A percentile compares a stretch with the other conserved stretches of the same genome.
Evolutionary conservation across 2,888 invertebrate genomes (phyloP).

Genomic region (Lycophotia porphyrea): DNA sequence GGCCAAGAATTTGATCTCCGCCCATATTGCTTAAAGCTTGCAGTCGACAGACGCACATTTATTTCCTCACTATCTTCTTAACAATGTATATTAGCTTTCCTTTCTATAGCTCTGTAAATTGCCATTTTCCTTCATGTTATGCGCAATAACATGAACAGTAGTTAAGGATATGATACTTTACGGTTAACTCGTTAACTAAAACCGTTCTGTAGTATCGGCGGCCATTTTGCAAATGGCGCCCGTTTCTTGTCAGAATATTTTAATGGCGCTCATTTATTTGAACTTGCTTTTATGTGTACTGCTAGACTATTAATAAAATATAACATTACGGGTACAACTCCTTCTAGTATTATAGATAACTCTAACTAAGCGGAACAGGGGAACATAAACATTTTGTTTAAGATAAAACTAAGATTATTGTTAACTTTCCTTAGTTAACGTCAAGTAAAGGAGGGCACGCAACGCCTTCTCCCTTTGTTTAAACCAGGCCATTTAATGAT

Average conservation of each 20-base stretch:
- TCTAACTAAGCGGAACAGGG: constrained; percentile 10
- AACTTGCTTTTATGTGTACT: constrained; percentile 39
- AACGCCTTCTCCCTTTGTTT: constrained; percentile 45
- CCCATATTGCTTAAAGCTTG: neutral
- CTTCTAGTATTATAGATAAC: constrained; percentile 25
- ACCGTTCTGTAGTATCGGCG: constrained; percentile 30
- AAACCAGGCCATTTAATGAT: constrained; percentile 56
- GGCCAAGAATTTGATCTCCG: neutral
- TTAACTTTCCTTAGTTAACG: constrained; percentile 29
- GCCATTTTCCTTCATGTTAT: constrained; percentile 15
- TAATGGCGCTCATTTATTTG: constrained; percentile 50
- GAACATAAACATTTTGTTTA: constrained; percentile 21
- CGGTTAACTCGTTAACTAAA: constrained; percentile 44
- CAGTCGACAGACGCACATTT: neutral
- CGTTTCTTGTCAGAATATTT: constrained; percentile 49
- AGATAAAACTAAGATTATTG: constrained; percentile 33
- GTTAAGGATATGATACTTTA: constrained; percentile 33
- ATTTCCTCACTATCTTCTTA: neutral
- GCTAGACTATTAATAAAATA: constrained; percentile 28
- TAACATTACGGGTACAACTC: constrained; percentile 38
- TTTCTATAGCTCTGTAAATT: neutral
- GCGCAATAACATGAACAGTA: constrained; percentile 22
- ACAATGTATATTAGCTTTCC: constrained; percentile 20
- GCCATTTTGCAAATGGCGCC: constrained; percentile 47
- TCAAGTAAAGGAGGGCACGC: constrained; percentile 36